Base-by-base conservation (phyloP, 2,797 vertebrate genomes). In the Oreochromis grahami region DNA sequence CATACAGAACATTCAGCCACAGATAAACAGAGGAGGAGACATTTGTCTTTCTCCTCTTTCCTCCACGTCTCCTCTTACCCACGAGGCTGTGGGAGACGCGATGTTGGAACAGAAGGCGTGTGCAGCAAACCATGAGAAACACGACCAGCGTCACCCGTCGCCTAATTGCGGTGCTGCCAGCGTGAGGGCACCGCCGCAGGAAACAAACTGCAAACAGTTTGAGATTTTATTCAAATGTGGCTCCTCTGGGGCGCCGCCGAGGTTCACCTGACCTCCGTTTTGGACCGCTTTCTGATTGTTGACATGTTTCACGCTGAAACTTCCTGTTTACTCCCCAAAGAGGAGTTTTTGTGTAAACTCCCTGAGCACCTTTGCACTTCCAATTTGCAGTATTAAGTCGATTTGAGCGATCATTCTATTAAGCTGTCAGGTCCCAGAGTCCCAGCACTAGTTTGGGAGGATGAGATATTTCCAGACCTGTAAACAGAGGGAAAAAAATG, bases 371-470 rank as follows among this genome's bases (percentile, higher is more conserved):
- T 81, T 74, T 78, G 79, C 81, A 78, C 52, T 81, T 87, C 52
- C 78, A 86, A 81, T 83, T 84, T 84, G 60, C 52, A 83, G 85
- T 19, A 86, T 88, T 86, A 88, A 84, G 83, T 83, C 81, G 76
- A 89, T 93, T 90, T 91, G 77, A 95, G 93, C 90, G 89, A 94
- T 93, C 83, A 85, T 88, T 93, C 85, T 86, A 90, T 94, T 93
- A 91, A 92, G 81, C 81, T 72, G 74, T 88, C 81, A 85, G 63
- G 83, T 87, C 88, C 83, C 84, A 13, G 86, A 89, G 88, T 92
- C 91, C 85, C 89, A 24, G 24, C 17, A 8, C 77, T 34, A 78
- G 84, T 88, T 83, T 86, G 72, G 79, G 50, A 88, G 79, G 86
- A 77, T 55, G n/a, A 85, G 24, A 81, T 74, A 74, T 74, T 74